Conservation (phyloP, 2,113 vertebrate genomes). For the Ceyx cyanopectus region DNA sequence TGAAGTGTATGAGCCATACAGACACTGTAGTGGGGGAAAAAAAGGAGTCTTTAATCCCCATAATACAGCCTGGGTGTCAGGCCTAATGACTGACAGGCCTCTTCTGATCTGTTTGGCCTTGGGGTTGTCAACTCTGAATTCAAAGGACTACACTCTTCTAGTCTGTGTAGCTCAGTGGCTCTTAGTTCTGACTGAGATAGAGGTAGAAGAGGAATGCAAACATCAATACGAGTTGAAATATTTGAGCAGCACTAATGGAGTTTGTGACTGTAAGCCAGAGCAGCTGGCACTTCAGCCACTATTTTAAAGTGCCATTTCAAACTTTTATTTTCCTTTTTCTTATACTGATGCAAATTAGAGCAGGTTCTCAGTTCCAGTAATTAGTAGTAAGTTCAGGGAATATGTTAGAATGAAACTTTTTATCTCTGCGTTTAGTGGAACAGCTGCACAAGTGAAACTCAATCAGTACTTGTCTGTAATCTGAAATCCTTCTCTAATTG, state of each 20-base stretch:
- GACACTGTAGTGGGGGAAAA: not conserved
- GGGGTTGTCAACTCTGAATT: not conserved
- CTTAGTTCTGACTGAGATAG: not conserved
- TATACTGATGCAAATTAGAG: slow-evolving; percentile 2
- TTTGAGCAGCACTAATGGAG: not conserved
- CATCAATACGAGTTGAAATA: not conserved
- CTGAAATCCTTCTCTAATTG: not conserved
- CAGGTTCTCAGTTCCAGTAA: slow-evolving; percentile 8
- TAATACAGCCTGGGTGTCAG: not conserved
- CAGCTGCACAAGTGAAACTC: not conserved
- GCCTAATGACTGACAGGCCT: not conserved
- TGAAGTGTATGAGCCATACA: not conserved
- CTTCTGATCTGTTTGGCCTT: not conserved
- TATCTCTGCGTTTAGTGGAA: not conserved
- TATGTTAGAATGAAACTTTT: not conserved
- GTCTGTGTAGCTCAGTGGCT: not conserved
- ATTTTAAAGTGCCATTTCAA: not conserved
- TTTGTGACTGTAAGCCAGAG: not conserved
- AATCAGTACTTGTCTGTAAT: not conserved
- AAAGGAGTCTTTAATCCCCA: not conserved
- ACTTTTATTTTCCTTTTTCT: not conserved
- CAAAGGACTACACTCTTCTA: not conserved
- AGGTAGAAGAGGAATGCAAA: not conserved
- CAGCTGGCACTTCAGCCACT: not conserved
- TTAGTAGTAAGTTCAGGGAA: not conserved